Evolutionary conservation across 1,140 invertebrate species (phyloP), one percentile per base, ranked within the genome.

Genomic region (Lucilia sericata): DNA sequence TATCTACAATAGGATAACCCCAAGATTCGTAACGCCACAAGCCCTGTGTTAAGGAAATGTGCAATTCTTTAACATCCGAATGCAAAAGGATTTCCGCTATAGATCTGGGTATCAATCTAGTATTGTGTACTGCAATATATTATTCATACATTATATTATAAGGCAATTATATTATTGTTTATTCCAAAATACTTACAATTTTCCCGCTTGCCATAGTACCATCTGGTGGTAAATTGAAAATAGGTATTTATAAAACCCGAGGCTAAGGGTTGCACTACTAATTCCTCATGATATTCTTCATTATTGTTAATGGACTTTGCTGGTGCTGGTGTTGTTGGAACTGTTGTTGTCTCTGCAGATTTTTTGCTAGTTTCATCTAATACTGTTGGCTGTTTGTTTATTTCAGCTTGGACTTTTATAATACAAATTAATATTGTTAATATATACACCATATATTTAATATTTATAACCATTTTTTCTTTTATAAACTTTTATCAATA

Each of bases 21-120:
- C 98, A 99, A 84, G 95, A 94, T 88, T 97, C 94, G 91, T 98
- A 95, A 84, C 95, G 94, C 98, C 98, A 99, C 76, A 97, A 91
- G 5, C 98, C 98, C 91, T 98, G 96, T 0, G 98, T 98, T 83
- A 99, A 92, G 84, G 95, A 96, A 49, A 99, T 92, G 91, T 99
- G 97, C 9, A 99, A 91, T 90, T 99, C 98, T 89, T 96, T 94
- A 0, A 99, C 94, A 88, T 95, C 92, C 89, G 97, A 96, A 19
- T 95, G 93, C 83, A 94, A 93, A 86, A 99, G 93, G n/a, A 99
- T 95, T 92, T 99, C 98, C 49, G 96, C 95, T 74, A 99, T 91
- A 1, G 97, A 94, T 87, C 97, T 94, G 19, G 98, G 98, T 92
- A 99, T 98, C 78, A 99, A 92, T 87, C 96, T 94, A 75, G 95